These are phyloP conservation scores for Panthera tigris DNA, from an alignment of 2,113 vertebrate species.

Conservation along the genomic window DNA sequence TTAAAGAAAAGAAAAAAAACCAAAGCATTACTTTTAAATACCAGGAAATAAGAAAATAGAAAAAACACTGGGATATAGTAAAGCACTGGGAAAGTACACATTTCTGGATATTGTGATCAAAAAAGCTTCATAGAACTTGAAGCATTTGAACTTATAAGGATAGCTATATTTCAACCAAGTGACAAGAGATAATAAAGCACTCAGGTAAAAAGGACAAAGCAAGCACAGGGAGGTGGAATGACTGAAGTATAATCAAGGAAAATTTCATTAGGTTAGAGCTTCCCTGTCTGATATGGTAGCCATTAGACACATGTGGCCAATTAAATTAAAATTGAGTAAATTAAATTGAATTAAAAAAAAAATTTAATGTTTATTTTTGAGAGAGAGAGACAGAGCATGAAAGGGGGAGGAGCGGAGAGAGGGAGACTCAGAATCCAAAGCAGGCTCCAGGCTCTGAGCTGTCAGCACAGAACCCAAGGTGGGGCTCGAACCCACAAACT, in stretches of 20 bases:
- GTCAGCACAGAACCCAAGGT: too few relatives aligned
- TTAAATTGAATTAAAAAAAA: too few relatives aligned
- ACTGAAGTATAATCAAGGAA: background rate
- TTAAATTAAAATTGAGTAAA: too few relatives aligned
- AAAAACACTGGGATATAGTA: too few relatives aligned
- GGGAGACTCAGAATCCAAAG: too few relatives aligned
- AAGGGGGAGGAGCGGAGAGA: too few relatives aligned
- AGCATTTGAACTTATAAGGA: background rate
- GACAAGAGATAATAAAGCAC: background rate
- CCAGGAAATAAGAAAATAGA: background rate
- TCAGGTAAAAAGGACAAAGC: background rate
- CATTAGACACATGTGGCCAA: background rate
- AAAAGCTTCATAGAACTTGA: background rate
- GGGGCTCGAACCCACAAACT: too few relatives aligned
- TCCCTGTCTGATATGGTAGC: background rate
- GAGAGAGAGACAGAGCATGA: too few relatives aligned
- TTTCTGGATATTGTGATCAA: background rate
- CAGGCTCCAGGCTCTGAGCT: too few relatives aligned
- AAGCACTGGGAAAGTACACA: background rate
- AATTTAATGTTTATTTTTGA: too few relatives aligned
- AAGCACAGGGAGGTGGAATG: background rate
- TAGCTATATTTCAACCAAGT: background rate
- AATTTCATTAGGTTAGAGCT: background rate
- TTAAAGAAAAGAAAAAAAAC: background rate
- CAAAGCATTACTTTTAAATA: background rate